Conservation (phyloP, 2,113 vertebrate species). For the Pangasianodon hypophthalmus region DNA sequence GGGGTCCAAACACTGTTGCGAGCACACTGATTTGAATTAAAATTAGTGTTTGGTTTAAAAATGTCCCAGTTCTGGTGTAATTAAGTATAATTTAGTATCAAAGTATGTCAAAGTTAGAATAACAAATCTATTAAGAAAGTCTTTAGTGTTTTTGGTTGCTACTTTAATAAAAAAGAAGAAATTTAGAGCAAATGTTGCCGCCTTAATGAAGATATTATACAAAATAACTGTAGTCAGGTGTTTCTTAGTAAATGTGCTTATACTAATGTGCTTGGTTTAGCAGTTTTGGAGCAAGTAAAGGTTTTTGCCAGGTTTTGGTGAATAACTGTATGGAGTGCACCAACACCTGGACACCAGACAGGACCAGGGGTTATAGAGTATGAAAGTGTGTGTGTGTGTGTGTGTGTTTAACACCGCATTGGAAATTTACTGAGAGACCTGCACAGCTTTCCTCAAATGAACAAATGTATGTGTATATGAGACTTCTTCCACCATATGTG, state of each 20-base stretch:
- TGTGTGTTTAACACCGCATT: slow-evolving; percentile 72
- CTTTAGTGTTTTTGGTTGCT: background rate
- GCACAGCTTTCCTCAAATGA: slow-evolving; percentile 51
- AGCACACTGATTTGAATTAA: background rate
- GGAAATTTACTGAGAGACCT: slow-evolving; percentile 77
- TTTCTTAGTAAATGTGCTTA: slow-evolving; percentile 23
- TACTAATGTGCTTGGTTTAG: slow-evolving; percentile 50
- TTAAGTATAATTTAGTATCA: background rate
- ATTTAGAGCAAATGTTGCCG: background rate
- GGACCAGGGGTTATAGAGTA: slow-evolving; percentile 43
- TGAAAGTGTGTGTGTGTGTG: slow-evolving; percentile 55
- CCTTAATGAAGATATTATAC: background rate
- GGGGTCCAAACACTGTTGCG: background rate
- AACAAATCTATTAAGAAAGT: background rate
- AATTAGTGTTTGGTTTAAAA: background rate
- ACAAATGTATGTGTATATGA: slow-evolving; percentile 16
- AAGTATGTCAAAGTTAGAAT: background rate
- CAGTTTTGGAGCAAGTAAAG: slow-evolving; percentile 46
- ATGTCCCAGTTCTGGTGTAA: background rate
- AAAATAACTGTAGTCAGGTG: too few relatives aligned
- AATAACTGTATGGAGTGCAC: slow-evolving; percentile 52
- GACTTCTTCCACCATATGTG: slow-evolving; percentile 11
- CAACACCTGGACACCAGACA: slow-evolving; percentile 22
- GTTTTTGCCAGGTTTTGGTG: slow-evolving; percentile 56
- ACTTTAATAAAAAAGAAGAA: background rate